These are phyloP conservation scores for Zootermopsis nevadensis DNA, from an alignment of 2,888 invertebrate genomes.

Conservation along the genomic window DNA sequence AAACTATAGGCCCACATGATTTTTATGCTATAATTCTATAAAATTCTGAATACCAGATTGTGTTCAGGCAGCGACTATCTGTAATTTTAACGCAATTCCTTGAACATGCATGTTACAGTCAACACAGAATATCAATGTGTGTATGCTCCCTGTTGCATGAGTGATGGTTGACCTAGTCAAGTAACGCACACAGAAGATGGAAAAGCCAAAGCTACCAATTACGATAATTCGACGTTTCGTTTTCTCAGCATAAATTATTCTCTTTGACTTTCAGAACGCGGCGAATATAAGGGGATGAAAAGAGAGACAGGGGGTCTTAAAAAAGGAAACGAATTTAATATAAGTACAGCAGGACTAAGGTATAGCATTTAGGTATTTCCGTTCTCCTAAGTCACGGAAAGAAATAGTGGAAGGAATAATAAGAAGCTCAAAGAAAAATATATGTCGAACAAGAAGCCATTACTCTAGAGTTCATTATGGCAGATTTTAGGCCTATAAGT, in stretches of 20 bases:
- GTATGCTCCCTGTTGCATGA: slow-evolving; percentile 25
- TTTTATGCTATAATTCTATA: background rate
- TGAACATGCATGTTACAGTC: slow-evolving; percentile 31
- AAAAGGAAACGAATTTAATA: slow-evolving; percentile 39
- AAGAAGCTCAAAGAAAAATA: slow-evolving; percentile 17
- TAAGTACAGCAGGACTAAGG: slow-evolving; percentile 9
- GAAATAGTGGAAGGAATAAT: background rate
- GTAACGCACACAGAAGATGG: slow-evolving; percentile 37
- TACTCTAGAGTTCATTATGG: background rate
- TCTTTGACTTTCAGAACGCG: slow-evolving; percentile 39
- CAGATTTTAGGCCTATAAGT: slow-evolving; percentile 10
- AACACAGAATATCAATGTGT: slow-evolving; percentile 15
- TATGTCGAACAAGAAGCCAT: background rate
- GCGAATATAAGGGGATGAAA: slow-evolving; percentile 32
- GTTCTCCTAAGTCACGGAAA: background rate
- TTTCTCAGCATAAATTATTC: slow-evolving; percentile 49
- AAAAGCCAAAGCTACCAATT: slow-evolving; percentile 39
- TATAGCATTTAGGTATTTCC: slow-evolving; percentile 31
- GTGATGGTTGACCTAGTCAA: slow-evolving; percentile 7
- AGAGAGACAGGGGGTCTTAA: slow-evolving; percentile 18
- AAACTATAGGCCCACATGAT: background rate
- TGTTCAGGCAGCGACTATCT: background rate
- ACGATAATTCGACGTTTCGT: slow-evolving; percentile 46
- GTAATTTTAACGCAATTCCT: slow-evolving; percentile 17
- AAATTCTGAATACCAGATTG: no score